Evolutionary conservation across 2,113 vertebrate genomes (phyloP).

Genomic region (Pachycephala philippinensis): DNA sequence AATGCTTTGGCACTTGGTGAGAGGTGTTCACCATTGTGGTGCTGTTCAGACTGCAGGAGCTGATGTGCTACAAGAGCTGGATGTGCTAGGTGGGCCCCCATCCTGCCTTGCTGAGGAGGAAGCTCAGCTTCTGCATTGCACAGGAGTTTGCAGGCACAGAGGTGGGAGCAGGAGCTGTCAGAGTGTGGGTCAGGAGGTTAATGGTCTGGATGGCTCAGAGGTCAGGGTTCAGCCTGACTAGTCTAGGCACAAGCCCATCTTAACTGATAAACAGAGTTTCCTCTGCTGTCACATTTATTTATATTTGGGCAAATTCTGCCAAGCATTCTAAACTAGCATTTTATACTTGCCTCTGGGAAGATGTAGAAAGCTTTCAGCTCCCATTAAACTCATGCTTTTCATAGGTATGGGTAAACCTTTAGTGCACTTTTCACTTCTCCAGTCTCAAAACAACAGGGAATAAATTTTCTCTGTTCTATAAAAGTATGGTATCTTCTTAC

Average conservation of each 20-base stretch:
- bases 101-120: not conserved
- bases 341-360: slow-evolving; percentile 52
- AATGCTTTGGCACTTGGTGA: not conserved
- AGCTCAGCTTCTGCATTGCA: not conserved
- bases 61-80: no score
- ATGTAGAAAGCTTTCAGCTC: slow-evolving; percentile 43
- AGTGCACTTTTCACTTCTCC: slow-evolving; percentile 23
- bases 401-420: slow-evolving; percentile 15
- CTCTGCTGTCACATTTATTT: slow-evolving; percentile 18
- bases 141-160: not conserved
- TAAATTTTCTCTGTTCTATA: not conserved
- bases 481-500: not conserved
- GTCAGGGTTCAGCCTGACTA: not conserved
- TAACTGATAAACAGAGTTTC: not conserved
- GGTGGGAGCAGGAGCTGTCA: not conserved
- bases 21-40: not conserved
- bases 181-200: not conserved
- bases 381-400: slow-evolving; percentile 43
- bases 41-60: not conserved
- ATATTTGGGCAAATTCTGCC: slow-evolving; percentile 12
- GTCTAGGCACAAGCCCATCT: not conserved
- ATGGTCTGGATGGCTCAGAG: not conserved
- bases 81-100: not conserved
- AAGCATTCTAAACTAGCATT: slow-evolving; percentile 5
- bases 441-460: not conserved